Base-by-base conservation (phyloP, 2,888 invertebrate genomes). In the Andrena fulva region DNA sequence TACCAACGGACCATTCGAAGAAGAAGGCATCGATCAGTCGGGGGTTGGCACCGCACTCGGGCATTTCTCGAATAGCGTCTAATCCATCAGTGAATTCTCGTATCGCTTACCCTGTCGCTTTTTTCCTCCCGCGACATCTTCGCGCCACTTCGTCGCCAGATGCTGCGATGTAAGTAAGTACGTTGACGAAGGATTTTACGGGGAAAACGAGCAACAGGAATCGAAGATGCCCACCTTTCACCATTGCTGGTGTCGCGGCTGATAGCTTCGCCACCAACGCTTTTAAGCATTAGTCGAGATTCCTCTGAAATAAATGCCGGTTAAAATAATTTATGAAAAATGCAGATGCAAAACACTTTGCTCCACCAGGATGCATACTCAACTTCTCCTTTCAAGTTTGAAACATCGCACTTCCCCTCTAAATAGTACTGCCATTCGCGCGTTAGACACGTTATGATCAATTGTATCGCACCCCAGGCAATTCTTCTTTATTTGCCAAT, bases 1-100 rank as follows among this genome's bases (percentile, higher is more conserved):
- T 77, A 54, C 66, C 63, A 31, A 52, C 54, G 20, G 63, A 16
- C 69, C 31, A 48, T 62, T 54, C 66, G 67, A 80, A 77, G 75
- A 80, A 82, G 87, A 87, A 71, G 80, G 60, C 77, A 87, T 87
- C 85, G 80, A 87, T 87, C 85, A 85, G 78, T 56, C 85, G 62
- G 59, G 56, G 82, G 69, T 67, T 85, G 66, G 69, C 75, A 75
- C 74, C 50, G 64, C 69, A 63, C 64, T 24, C 50, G 29, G 59
- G 77, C 86, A 85, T 88, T 87, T 84, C 69, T 70, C 84, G 89
- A 87, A 88, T 88, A 84, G 80, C 80, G 77, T 33, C 86, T 84
- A 88, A 87, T 88, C 84, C 84, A 86, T 87, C 86, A 78, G 89
- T 77, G 89, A 86, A 84, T 88, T 82, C 86, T 74, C 88, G 82